Base-by-base conservation (phyloP, 2,888 invertebrate genomes). In the Oasisia sp. region DNA sequence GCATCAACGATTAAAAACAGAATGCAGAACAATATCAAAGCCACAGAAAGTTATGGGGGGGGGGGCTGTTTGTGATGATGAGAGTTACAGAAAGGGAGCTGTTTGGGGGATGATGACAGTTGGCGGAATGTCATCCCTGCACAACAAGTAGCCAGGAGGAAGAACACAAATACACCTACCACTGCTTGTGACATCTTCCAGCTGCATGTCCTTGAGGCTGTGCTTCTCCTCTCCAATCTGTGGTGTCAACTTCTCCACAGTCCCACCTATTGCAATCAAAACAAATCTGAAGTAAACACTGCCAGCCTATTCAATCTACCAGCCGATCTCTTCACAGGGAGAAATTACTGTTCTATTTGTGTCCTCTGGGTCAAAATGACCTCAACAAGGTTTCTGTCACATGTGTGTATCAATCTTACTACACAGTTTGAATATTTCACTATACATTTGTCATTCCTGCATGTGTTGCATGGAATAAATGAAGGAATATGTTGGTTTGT, bases 211-310 rank as follows among this genome's bases (percentile, higher is more conserved):
- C 74, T 74, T 74, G 7, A n/a, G 74, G 74, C 74, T 74, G 27
- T 74, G 74, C 74, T 74, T 74, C 74, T 74, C 74, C 74, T 74
- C 74, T 27, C 74, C 74, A 74, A 27, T 74, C 74, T 74, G 74
- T n/a, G 74, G 74, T 74, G 74, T 74, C 74, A 74, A 74, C 74
- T 74, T 74, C 27, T 74, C 27, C 74, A 74, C 27, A 5, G 74
- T 74, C 74, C 27, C 74, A 74, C 74, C 74, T 74, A 74, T 74
- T 74, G 74, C 74, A 74, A 74, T n/a, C n/a, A 74, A 27, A 74
- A 74, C 74, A 74, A 74, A 5, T 7, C 14, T 50, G 14, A 50
- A 50, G 50, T 50, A 50, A 50, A 50, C 50, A 50, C 9, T 50
- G 1, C 50, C 14, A 50, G 50, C 50, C 50, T 14, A 50, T 50